Evolutionary conservation across 2,888 invertebrate species (phyloP).

Genomic region (Thera obeliscata): DNA sequence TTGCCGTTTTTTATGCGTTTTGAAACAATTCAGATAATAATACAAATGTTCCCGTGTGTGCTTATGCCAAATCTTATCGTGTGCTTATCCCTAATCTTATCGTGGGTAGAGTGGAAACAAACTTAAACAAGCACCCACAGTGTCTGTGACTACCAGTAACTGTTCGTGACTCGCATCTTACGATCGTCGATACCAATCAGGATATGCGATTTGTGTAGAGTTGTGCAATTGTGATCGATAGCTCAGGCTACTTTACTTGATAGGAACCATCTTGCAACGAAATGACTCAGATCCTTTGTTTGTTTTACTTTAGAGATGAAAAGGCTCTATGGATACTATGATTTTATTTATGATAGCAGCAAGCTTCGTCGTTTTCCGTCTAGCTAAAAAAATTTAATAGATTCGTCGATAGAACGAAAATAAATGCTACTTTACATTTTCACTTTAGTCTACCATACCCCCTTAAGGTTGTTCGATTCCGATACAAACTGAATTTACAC

Average conservation of each 20-base stretch:
- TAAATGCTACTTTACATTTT: no score
- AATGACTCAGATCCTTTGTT: conserved; percentile 19
- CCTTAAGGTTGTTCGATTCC: no score
- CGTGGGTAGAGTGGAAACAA: conserved; percentile 35
- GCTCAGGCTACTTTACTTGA: conserved; percentile 21
- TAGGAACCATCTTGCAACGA: conserved; percentile 19
- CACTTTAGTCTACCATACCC: no score
- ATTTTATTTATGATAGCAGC: background rate
- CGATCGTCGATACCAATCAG: conserved; percentile 44
- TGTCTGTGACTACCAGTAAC: conserved; percentile 44
- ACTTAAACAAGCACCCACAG: conserved; percentile 26
- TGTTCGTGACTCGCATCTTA: conserved; percentile 63
- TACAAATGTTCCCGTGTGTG: no score
- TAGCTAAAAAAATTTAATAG: no score
- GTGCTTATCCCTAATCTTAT: conserved; percentile 4
- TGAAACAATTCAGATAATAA: no score
- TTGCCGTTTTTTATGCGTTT: no score
- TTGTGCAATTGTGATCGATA: conserved; percentile 31
- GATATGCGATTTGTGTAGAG: conserved; percentile 35
- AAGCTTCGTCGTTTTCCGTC: background rate
- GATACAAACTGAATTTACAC: no score
- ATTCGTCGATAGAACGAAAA: no score
- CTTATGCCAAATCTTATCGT: no score
- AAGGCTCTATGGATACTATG: background rate
- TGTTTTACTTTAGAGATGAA: conserved; percentile 7